Base-by-base conservation (phyloP, 2,888 invertebrate species). In the Plebejus anna region DNA sequence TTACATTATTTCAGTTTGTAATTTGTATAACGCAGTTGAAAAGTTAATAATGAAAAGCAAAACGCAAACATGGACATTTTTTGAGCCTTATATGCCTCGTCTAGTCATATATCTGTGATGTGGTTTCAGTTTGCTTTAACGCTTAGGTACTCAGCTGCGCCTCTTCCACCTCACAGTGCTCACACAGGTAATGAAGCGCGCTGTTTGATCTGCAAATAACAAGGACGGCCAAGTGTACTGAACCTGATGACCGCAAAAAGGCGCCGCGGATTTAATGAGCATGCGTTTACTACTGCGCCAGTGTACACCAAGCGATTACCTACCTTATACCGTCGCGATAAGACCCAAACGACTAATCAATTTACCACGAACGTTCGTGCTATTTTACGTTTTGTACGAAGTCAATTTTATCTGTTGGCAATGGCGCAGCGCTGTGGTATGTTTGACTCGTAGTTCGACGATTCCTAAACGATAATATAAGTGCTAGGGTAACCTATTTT, bases 211-310 rank as follows among this genome's bases (percentile, higher is more conserved):
- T 42, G 42, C 72, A 47, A 72, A 47, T 47, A 36, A 47, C 72
- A 72, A 72, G 72, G 72, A 42, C 72, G 22, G 72, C 72, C 47
- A 72, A 42, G 38, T 72, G 72, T 72, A 72, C 66, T 71, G 71
- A 71, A 71, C 71, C 71, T 42, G 71, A 38, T 71, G 71, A 42
- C 71, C 71, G 42, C 71, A 71, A 71, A 36, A 71, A 71, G 71
- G 71, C 71, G 42, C 71, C 42, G 71, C 38, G 32, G 66, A 22
- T 71, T 71, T 71, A 42, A 71, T 71, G 42, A 71, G 71, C 71
- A 71, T 22, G 71, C 42, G 71, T 71, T 71, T 71, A 66, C 42
- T 71, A 22, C 71, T 71, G 42, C 71, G 13, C 66, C 66, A 6
- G 4, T 66, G 9, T 11, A 13, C 32, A 5, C 32, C 61, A 61